Percentiles rank a stretch among this genome's conserved stretches.
phyloP scores from a whole-genome alignment of 2,113 vertebrate species.

The Megaptera novaeangliae region DNA sequence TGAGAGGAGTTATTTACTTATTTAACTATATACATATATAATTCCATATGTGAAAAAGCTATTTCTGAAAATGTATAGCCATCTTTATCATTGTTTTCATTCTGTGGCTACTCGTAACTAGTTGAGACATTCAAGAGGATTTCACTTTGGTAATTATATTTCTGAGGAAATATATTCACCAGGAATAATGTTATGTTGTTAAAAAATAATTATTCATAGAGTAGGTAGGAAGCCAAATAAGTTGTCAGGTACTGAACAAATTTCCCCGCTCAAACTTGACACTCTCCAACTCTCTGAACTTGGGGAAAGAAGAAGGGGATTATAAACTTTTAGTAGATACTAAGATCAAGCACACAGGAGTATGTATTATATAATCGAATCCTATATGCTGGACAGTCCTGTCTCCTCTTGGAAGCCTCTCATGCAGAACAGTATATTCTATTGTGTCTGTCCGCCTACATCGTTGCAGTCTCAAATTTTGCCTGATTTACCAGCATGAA shows the following conservation, averaged over 20 bases:
- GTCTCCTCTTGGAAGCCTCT: not conserved
- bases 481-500: not conserved
- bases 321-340: not conserved
- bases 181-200: not conserved
- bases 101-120: not conserved
- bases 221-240: not conserved
- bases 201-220: not conserved
- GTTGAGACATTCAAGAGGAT: not conserved
- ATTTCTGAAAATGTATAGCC: not conserved
- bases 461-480: not conserved
- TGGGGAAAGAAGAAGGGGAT: not conserved
- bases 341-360: not conserved
- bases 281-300: not conserved
- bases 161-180: not conserved
- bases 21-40: not conserved
- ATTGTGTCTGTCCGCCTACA: not conserved
- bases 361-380: not conserved
- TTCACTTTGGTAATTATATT: not conserved
- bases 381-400: accelerated
- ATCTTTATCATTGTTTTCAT: not conserved
- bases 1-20: not conserved
- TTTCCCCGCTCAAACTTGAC: not conserved
- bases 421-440: accelerated
- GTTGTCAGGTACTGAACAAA: not conserved
- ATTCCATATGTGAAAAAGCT: not conserved